phyloP scores from a whole-genome alignment of 2,797 vertebrate genomes.

The Hemitrygon akajei region DNA sequence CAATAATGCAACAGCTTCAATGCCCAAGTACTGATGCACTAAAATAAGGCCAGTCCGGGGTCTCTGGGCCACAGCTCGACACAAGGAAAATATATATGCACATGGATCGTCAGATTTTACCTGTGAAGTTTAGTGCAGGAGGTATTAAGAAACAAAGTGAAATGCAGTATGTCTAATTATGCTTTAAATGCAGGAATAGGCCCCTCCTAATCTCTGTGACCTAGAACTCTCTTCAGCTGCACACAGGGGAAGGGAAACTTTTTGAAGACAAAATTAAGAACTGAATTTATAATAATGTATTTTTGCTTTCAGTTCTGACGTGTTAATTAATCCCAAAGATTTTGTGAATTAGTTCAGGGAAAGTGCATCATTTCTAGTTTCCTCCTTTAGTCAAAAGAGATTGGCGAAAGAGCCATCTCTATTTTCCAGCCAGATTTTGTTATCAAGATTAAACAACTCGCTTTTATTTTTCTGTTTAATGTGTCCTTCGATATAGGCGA shows the following conservation, averaged over 20 bases:
- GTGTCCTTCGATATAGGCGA: not conserved
- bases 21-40: slow-evolving; percentile 24
- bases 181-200: not conserved
- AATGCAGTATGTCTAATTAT: not conserved
- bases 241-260: not conserved
- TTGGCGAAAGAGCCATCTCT: not conserved
- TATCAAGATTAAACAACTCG: not conserved
- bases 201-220: slow-evolving; percentile 12
- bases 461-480: not conserved
- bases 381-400: not conserved
- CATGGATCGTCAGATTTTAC: slow-evolving; percentile 13
- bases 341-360: not conserved
- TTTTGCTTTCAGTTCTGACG: slow-evolving; percentile 3
- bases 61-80: slow-evolving; percentile 14
- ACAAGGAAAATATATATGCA: slow-evolving; percentile 23
- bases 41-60: slow-evolving; percentile 6
- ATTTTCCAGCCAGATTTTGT: not conserved
- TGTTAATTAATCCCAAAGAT: not conserved
- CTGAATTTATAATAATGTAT: not conserved
- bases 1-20: slow-evolving; percentile 34
- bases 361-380: not conserved
- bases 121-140: not conserved
- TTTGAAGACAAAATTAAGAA: not conserved
- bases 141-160: not conserved
- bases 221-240: not conserved